These are phyloP conservation scores for Anagyrus pseudococci DNA, from an alignment of 2,888 invertebrate genomes.

Conservation along the genomic window DNA sequence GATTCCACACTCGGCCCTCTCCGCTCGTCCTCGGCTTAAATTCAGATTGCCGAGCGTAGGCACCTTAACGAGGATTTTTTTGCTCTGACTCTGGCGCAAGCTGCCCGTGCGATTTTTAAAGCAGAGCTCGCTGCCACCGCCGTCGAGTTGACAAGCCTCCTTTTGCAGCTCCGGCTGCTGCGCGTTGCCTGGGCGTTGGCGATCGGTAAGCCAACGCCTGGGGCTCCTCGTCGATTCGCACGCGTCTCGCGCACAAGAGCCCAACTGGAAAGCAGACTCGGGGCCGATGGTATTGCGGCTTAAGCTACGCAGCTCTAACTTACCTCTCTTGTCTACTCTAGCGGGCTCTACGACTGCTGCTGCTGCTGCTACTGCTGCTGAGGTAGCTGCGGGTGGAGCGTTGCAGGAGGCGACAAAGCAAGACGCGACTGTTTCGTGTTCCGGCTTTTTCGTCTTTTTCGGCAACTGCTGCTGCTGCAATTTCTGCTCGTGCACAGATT, in stretches of 20 bases:
- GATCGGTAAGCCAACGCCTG: too few species aligned
- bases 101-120: constrained; percentile 17
- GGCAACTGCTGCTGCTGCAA: background rate
- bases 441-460: too few species aligned
- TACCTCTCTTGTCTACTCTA: constrained; percentile 57
- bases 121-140: background rate
- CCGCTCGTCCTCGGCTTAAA: background rate
- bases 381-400: background rate
- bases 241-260: too few species aligned
- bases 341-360: constrained; percentile 45
- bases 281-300: background rate
- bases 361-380: background rate
- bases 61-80: constrained; percentile 41
- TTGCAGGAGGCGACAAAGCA: background rate
- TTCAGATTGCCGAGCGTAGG: constrained; percentile 37
- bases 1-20: constrained; percentile 33
- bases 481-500: constrained; percentile 12
- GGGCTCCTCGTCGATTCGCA: background rate
- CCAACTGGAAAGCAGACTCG: constrained; percentile 29
- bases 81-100: constrained; percentile 23
- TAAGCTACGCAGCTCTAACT: constrained; percentile 50
- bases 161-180: too few species aligned
- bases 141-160: too few species aligned
- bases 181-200: too few species aligned
- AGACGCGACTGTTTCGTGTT: constrained; percentile 15